Evolutionary conservation across 2,797 vertebrate species (phyloP).

Genomic region (Remorina albescens): DNA sequence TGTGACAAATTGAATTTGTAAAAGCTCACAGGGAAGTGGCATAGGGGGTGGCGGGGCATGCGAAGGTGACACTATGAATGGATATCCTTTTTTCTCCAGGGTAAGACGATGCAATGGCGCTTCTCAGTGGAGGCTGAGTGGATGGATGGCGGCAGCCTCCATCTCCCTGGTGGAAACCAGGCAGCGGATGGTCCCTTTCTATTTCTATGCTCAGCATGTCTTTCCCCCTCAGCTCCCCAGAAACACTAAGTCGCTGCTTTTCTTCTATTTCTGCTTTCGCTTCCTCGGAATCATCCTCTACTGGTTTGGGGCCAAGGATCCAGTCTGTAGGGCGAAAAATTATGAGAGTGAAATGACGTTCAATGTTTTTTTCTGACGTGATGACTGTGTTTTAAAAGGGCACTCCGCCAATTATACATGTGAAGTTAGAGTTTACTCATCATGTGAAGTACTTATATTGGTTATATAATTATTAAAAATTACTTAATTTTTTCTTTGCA

Average conservation of each 20-base stretch:
- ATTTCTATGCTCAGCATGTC: slow-evolving; percentile 54
- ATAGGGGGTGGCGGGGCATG: slow-evolving; percentile 55
- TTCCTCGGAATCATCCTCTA: slow-evolving; percentile 66
- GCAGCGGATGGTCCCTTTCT: slow-evolving; percentile 54
- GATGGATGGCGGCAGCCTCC: background rate
- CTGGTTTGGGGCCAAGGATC: slow-evolving; percentile 76
- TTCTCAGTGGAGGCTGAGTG: slow-evolving; percentile 50
- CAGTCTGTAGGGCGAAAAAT: slow-evolving; percentile 69
- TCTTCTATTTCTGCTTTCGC: slow-evolving; percentile 46
- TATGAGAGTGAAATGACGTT: background rate
- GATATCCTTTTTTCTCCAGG: slow-evolving; percentile 62
- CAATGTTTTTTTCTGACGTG: background rate
- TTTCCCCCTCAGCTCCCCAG: slow-evolving; percentile 38
- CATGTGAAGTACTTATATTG: background rate
- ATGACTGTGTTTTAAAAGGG: slow-evolving; percentile 5
- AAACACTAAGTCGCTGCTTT: slow-evolving; percentile 41
- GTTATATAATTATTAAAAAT: too few relatives aligned
- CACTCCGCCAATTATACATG: background rate
- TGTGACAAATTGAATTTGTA: background rate
- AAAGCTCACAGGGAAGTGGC: slow-evolving; percentile 68
- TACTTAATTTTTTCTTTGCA: background rate
- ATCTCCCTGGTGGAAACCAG: slow-evolving; percentile 50
- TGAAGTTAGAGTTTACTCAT: too few relatives aligned
- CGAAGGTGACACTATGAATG: slow-evolving; percentile 66
- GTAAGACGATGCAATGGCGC: slow-evolving; percentile 37